Base-by-base conservation (phyloP, 2,797 vertebrate genomes). In the Hypotaenidia okinawae region DNA sequence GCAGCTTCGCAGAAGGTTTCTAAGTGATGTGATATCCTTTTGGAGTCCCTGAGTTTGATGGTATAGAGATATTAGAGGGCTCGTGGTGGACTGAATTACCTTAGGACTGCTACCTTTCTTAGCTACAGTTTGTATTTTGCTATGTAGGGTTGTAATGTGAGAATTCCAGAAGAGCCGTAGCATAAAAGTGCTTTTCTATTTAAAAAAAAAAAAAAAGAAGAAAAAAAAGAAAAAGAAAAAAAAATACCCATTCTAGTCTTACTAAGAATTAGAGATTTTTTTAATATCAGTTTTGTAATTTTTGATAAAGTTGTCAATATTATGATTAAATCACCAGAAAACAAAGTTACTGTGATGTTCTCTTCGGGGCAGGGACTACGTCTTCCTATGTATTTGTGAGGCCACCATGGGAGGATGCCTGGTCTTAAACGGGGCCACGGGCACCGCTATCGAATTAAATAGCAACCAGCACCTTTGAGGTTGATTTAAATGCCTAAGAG, bases 261-360 rank as follows among this genome's bases (percentile, higher is more conserved):
- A 96, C 93, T 96, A 96, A 97, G 94, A 97, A 95, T 97, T 97
- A 97, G 97, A 97, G 94, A 93, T 96, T 97, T 97, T 97, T 95
- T 96, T 84, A 96, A 96, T 97, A 97, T 94, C 97, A 97, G 95
- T 97, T 97, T 97, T 97, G 97, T 97, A 97, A 97, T 96, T 97
- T 97, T 97, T 97, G 96, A 97, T 97, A 97, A 97, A 96, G 93
- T 95, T 97, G 97, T 97, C 94, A 91, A 97, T 97, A 97, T 97
- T 84, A 97, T 57, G 95, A 97, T 97, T 97, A 97, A 97, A 97
- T 97, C 97, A 97, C 96, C 96, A 95, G 95, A 97, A 96, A 96
- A 97, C 95, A 87, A 89, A 83, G 95, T 93, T 94, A 76, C 97
- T 97, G 97, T 97, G 97, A 96, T 97, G 97, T 96, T 97, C 97